Base-by-base conservation (phyloP, 1,140 invertebrate genomes). In the Leptinotarsa lineolata region DNA sequence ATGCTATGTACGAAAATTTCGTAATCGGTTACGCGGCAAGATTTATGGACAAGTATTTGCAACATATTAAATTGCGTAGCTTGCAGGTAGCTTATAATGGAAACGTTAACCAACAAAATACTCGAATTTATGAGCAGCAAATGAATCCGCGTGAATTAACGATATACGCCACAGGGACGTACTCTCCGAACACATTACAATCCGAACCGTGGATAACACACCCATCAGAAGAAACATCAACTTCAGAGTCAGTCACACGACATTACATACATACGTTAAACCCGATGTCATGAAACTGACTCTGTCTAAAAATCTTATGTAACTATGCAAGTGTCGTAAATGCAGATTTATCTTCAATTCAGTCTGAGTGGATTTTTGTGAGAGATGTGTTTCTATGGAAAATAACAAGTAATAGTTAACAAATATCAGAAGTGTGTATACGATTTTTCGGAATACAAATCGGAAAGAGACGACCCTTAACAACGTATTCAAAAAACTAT, bases 1-100 rank as follows among this genome's bases (percentile, higher is more conserved):
- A 70, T 18, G 68, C 48, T 70, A 24, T 59, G 11, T 67, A 67
- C 48, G 54, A 68, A 75, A 72, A 73, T 76, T 76, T 73, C 67
- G 66, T 66, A 70, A 70, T 63, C 71, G 68, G 68, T 65, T 70
- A 65, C 68, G 61, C 58, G 68, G 22, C 59, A 54, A 66, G 65
- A 72, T 72, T 75, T 72, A 75, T 75, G 66, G 67, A 61, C 71
- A 63, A 68, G 64, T 69, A 72, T 73, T 73, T 76, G 70, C 72
- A 69, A 76, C 63, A 67, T 70, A 72, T 70, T 70, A 76, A 73
- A 72, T 73, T 72, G 68, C 67, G 60, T 69, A 64, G 60, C 71
- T 72, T 39, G 61, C 59, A 63, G 61, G 59, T 45, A 72, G 61
- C 46, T 70, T 70, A 70, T 70, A 70, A 59, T 70, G 68, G 68